Base-by-base conservation (phyloP, 2,113 vertebrate genomes). In the Cardinalis cardinalis region DNA sequence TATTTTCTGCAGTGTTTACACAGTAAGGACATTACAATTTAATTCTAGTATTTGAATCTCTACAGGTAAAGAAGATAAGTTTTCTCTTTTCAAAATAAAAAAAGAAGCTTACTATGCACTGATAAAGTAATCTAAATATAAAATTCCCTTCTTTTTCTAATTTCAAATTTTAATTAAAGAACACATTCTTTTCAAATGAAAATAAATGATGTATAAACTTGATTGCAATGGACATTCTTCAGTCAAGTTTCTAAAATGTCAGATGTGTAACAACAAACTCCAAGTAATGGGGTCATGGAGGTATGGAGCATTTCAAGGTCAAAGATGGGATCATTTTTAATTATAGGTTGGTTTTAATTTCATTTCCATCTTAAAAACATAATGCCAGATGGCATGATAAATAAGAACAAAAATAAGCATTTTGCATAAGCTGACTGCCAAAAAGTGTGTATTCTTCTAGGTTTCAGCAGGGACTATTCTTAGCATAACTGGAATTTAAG, bases 321-420 rank as follows among this genome's bases (percentile, higher is more conserved):
- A 91, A 91, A 93, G 43, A 80, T n/a, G 13, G 9, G 41, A 72
- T 69, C 2, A 53, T 79, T 88, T 83, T 93, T 92, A 86, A 61
- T 84, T 93, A 75, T 43, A 68, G 19, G 13, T 69, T 74, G 58
- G 28, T 60, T 93, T 93, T 92, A 92, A 93, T 93, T 78, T 93
- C 29, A 82, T 13, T 78, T 91, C 58, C 53, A 46, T 91, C 59
- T 94, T 89, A 93, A 90, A 93, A 90, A 77, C 14, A 56, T 44
- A 84, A 92, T 84, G 43, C 55, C 96, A 97, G 87, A 94, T 95
- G 82, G 79, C 55, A 82, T 71, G 51, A 46, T 44, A 88, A 95
- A 94, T 64, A 93, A 89, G 55, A 92, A 87, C 55, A 92, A 84
- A 93, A 94, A 65, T 36, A 92, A 80, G 34, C 18, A 64, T 84